Conservation (phyloP, 2,797 vertebrate species). For the Semotilus atromaculatus region DNA sequence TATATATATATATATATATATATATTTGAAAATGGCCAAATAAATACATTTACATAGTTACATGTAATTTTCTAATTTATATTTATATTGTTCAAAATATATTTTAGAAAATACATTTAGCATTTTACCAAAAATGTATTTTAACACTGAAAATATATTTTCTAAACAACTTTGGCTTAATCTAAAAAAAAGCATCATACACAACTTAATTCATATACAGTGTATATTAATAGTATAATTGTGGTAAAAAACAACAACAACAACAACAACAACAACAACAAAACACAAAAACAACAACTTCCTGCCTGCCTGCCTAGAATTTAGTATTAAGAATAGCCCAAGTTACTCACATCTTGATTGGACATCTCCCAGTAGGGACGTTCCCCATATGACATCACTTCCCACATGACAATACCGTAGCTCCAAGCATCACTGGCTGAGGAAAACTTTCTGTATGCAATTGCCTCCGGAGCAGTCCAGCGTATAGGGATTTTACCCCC, state of each 20-base stretch:
- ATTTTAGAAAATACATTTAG: no score
- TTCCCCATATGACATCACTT: slow-evolving; percentile 98
- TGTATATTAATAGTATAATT: not conserved
- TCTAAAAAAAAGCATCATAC: no score
- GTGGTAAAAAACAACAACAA: no score
- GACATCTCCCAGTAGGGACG: slow-evolving; percentile 99
- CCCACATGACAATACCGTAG: slow-evolving; percentile 99
- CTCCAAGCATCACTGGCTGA: slow-evolving; percentile 95
- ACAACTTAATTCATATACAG: no score
- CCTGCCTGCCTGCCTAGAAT: not conserved
- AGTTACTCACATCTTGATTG: slow-evolving; percentile 93
- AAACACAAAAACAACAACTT: no score
- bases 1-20: no score
- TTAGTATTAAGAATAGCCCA: not conserved
- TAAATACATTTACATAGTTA: not conserved
- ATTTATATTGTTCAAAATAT: no score
- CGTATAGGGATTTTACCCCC: slow-evolving; percentile 97
- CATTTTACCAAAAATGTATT: no score
- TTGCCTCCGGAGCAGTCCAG: slow-evolving; percentile 97
- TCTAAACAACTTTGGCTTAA: no score
- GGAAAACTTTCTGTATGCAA: slow-evolving; percentile 96
- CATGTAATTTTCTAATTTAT: no score
- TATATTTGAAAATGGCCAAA: not conserved
- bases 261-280: no score
- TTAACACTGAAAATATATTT: no score